A percentile compares a stretch with the other conserved stretches of the same genome.
Conservation (phyloP, 2,113 vertebrate genomes). For the Sitta europaea region DNA sequence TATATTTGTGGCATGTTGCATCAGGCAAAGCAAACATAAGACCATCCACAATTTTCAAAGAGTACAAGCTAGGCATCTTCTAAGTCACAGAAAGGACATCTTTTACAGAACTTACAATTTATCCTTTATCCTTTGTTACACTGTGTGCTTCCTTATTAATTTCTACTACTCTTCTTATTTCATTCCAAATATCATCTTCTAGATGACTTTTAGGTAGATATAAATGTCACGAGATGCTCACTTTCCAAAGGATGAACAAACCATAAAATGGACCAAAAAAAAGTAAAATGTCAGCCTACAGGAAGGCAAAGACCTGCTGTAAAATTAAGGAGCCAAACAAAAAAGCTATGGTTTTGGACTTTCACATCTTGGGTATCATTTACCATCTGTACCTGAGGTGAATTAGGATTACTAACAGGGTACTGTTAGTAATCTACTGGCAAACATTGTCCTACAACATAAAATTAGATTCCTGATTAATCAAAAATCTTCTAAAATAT, state of each 20-base stretch:
- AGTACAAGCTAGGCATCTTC: background rate
- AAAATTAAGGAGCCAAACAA: background rate
- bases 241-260: background rate
- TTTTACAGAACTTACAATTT: background rate
- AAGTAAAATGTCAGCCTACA: background rate
- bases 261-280: background rate
- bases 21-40: background rate
- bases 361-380: background rate
- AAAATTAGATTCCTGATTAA: background rate
- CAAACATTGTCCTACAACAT: background rate
- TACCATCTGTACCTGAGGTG: background rate
- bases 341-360: background rate
- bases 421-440: background rate
- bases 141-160: background rate
- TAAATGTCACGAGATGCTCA: background rate
- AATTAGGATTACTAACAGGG: background rate
- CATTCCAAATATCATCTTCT: background rate
- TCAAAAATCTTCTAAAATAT: background rate
- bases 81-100: background rate
- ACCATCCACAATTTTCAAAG: background rate
- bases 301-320: background rate
- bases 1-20: background rate
- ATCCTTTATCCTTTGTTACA: background rate
- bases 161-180: background rate
- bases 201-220: background rate